Percentiles rank a stretch among this genome's conserved stretches.
Evolutionary conservation across 2,797 vertebrate genomes (phyloP).

Genomic region (Smutsia temminckii): DNA sequence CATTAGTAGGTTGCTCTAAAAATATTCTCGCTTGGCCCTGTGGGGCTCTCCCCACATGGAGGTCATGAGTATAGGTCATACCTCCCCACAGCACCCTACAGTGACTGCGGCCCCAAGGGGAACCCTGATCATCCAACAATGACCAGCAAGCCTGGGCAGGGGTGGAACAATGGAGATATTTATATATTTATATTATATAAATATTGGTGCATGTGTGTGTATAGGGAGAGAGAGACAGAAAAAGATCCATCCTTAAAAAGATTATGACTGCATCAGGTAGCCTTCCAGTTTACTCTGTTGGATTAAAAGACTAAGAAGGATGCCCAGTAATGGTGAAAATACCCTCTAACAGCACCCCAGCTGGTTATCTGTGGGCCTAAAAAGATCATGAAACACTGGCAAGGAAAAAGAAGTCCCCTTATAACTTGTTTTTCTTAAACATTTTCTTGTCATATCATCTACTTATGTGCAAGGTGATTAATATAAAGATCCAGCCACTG

Average conservation of each 20-base stretch:
- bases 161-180: neutral
- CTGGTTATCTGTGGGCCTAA: neutral
- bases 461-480: fast-evolving
- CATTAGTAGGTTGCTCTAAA: too few relatives aligned
- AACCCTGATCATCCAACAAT: fast-evolving
- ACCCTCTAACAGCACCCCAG: fast-evolving
- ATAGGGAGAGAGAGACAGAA: neutral
- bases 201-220: neutral
- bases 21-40: fast-evolving
- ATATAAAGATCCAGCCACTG: fast-evolving
- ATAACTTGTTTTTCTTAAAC: neutral
- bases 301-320: neutral
- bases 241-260: neutral
- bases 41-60: neutral
- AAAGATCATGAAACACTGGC: neutral
- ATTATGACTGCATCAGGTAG: neutral
- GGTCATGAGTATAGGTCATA: too few relatives aligned
- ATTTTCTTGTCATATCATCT: too few relatives aligned
- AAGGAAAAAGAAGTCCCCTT: neutral
- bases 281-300: neutral
- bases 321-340: fast-evolving
- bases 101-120: fast-evolving
- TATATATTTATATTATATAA: neutral
- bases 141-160: neutral
- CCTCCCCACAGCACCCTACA: neutral